A percentile compares a stretch with the other conserved stretches of the same genome.
Conservation (phyloP, 1,140 invertebrate species). For the Aricia agestis region DNA sequence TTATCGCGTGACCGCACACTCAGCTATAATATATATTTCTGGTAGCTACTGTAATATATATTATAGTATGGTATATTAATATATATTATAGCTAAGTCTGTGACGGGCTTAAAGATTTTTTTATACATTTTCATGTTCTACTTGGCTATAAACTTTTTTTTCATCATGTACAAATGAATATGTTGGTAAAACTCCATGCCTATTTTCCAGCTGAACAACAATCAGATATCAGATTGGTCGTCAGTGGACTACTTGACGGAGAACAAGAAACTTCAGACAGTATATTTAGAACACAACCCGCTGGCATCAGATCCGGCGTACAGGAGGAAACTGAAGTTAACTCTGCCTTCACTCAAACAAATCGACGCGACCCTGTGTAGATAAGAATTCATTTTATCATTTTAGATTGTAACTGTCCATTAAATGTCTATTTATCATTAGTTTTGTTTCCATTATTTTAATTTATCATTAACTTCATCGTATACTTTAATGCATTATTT, state of each 20-base stretch:
- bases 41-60: no score
- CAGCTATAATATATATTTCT: no score
- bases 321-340: slow-evolving; percentile 92
- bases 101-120: no score
- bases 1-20: no score
- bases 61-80: no score
- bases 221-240: slow-evolving; percentile 91
- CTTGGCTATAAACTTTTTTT: no score
- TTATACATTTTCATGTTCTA: no score
- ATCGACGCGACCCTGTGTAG: slow-evolving; percentile 96
- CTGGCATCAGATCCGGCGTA: slow-evolving; percentile 91
- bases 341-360: slow-evolving; percentile 90
- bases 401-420: slow-evolving; percentile 8
- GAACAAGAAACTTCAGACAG: slow-evolving; percentile 88
- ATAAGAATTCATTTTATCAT: slow-evolving; percentile 45
- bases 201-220: slow-evolving; percentile 93
- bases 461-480: not conserved
- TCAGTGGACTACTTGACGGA: slow-evolving; percentile 85
- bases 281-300: slow-evolving; percentile 97
- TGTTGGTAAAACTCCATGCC: no score
- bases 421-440: slow-evolving; percentile 14
- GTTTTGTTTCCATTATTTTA: slow-evolving; percentile 5
- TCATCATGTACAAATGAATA: no score
- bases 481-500: no score
- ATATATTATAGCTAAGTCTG: no score